Base-by-base conservation (phyloP, 2,888 invertebrate species). In the Allacma fusca region DNA sequence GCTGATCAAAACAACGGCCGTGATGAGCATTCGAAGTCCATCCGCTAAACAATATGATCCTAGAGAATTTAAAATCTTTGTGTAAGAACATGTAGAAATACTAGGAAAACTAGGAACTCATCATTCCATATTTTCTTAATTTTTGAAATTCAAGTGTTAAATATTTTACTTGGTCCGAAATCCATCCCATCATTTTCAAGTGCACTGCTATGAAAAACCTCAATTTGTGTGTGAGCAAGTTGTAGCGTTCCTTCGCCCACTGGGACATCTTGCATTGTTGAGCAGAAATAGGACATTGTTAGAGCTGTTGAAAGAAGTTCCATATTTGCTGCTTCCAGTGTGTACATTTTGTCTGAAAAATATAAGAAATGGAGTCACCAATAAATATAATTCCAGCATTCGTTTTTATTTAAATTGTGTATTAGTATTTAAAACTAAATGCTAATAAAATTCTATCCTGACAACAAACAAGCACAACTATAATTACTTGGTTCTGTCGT, bases 31-130 rank as follows among this genome's bases (percentile, higher is more conserved):
- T 13, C 76, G 29, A 16, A 76, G 21, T 5, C 70, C 76, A 24
- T 76, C 76, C 12, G 76, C 69, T 16, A 76, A 62, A 21, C 76
- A 76, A 62, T 76, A 76, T 0, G 76, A 50, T 28, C 67, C 75
- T 75, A 24, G 21, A 62, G 28, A 7, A 7, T 57, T 5, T 7
- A 21, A 16, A 21, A 21, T 7, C 21, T n/a, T n/a, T n/a, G n/a
- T n/a, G n/a, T n/a, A n/a, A n/a, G n/a, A n/a, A n/a, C n/a, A n/a
- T n/a, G n/a, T n/a, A n/a, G n/a, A n/a, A n/a, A n/a, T n/a, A n/a
- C n/a, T n/a, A n/a, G n/a, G n/a, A n/a, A n/a, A n/a, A n/a, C n/a
- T n/a, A n/a, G n/a, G n/a, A n/a, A n/a, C n/a, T n/a, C n/a, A n/a
- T n/a, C n/a, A 59, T 69, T 19, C 19, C 19, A 50, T 26, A 71